phyloP scores from a whole-genome alignment of 2,888 invertebrate genomes.

The Dastarcus helophoroides region DNA sequence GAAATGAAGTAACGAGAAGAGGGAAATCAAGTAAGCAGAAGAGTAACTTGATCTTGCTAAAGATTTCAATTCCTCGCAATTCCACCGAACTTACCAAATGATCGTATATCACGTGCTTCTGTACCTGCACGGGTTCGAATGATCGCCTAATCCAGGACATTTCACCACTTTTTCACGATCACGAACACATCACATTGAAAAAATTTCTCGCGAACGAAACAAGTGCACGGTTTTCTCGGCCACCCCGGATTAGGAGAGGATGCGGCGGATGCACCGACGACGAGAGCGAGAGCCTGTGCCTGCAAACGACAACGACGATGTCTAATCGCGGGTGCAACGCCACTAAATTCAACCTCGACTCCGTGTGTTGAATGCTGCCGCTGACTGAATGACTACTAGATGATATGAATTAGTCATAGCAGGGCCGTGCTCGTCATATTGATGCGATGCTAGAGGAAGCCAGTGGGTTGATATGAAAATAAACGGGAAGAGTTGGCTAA shows the following conservation, averaged over 20 bases:
- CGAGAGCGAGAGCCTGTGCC: too few species aligned
- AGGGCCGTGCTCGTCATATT: conserved; percentile 26
- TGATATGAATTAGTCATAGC: conserved; percentile 27
- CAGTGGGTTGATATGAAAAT: too few species aligned
- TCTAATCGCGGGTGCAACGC: too few species aligned
- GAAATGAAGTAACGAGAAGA: too few species aligned
- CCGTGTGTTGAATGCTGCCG: too few species aligned
- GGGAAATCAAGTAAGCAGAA: too few species aligned
- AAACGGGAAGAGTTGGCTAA: too few species aligned
- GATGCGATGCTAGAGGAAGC: too few species aligned
- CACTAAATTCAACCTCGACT: conserved; percentile 1
- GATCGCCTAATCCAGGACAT: conserved; percentile 31
- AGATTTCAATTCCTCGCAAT: not conserved
- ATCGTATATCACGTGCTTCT: conserved; percentile 18
- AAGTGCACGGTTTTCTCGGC: conserved; percentile 3
- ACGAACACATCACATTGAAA: conserved; percentile 12
- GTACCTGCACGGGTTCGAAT: conserved; percentile 23
- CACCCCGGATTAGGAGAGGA: conserved; percentile 4
- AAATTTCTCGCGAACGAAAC: conserved; percentile 8
- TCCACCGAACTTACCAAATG: not conserved
- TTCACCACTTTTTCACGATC: conserved; percentile 13
- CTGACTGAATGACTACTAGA: conserved; percentile 8
- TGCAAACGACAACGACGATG: too few species aligned
- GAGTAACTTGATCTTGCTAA: too few species aligned
- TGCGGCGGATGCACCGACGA: too few species aligned